Percentiles rank a stretch among this genome's conserved stretches.
phyloP scores from a whole-genome alignment of 2,113 vertebrate species.

The Mormyrus lacerda region DNA sequence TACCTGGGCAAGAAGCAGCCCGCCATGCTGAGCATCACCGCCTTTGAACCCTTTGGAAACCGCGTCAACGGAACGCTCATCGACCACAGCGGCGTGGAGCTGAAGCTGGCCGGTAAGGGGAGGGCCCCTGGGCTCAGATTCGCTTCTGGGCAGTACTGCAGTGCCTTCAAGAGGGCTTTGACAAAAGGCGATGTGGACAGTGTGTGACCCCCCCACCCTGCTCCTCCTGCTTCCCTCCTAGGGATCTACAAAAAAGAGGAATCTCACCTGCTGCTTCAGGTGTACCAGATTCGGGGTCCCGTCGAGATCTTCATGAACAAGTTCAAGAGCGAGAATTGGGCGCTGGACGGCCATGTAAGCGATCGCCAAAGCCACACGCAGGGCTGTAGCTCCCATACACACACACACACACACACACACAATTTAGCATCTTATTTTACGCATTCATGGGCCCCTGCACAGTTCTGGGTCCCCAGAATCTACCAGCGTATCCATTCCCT shows the following conservation, averaged over 20 bases:
- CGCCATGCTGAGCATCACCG: constrained; percentile 86
- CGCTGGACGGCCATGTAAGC: constrained; percentile 84
- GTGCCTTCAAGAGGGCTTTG: not conserved
- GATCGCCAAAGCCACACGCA: not conserved
- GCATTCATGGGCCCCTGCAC: not conserved
- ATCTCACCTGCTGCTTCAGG: constrained; percentile 86
- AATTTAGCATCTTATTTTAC: not conserved
- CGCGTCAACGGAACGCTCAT: constrained; percentile 88
- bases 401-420: not conserved
- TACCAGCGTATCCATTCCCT: not conserved
- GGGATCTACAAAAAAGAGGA: constrained; percentile 89
- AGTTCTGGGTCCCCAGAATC: not conserved
- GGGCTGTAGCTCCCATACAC: not conserved
- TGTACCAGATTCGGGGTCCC: constrained; percentile 83
- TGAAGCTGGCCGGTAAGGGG: constrained; percentile 75
- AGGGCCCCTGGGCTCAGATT: not conserved
- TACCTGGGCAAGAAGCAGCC: constrained; percentile 96
- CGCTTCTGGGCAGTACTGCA: not conserved
- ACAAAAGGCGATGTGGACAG: not conserved
- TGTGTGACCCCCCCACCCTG: not conserved
- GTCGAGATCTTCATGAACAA: constrained; percentile 89
- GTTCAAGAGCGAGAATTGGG: constrained; percentile 92
- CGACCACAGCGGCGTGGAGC: constrained; percentile 88
- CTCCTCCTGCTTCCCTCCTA: constrained; percentile 32
- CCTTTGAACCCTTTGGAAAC: constrained; percentile 74